Conservation (phyloP, 2,797 vertebrate genomes). For the Sandelia bainsii region DNA sequence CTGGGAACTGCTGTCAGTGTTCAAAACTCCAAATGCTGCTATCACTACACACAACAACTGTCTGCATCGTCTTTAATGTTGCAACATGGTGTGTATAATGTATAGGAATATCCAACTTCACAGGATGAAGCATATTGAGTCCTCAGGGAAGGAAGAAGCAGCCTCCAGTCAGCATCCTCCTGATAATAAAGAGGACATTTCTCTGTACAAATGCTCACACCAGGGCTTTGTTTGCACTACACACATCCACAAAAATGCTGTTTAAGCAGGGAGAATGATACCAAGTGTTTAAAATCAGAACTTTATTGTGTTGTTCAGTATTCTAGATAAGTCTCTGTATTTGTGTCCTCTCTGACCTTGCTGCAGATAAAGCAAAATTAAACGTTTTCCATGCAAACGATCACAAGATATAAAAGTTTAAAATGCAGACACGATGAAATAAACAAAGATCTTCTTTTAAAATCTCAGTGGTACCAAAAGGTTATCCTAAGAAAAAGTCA, state of each 20-base stretch:
- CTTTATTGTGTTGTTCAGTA: conserved; percentile 2
- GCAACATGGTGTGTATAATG: conserved; percentile 2
- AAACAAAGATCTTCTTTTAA: too few species aligned
- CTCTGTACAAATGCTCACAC: background rate
- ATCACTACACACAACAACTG: background rate
- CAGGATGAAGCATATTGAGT: background rate
- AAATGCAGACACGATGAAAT: too few species aligned
- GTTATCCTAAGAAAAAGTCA: too few species aligned
- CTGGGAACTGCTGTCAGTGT: background rate
- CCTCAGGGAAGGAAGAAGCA: background rate
- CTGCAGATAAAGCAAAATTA: background rate
- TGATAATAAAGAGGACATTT: conserved; percentile 9
- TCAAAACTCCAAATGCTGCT: conserved; percentile 20
- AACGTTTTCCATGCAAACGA: too few species aligned
- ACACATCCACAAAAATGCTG: background rate
- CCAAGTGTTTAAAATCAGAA: background rate
- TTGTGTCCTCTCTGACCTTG: background rate
- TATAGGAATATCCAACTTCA: conserved; percentile 15
- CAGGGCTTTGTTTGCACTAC: background rate
- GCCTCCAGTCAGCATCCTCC: conserved; percentile 2
- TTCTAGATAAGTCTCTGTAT: background rate
- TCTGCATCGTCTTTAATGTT: background rate
- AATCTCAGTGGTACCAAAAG: too few species aligned
- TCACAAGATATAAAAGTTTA: too few species aligned
- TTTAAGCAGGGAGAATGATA: background rate